Percentiles rank a stretch among this genome's conserved stretches.
Evolutionary conservation across 2,888 invertebrate species (phyloP).

Genomic region (Melinaea marsaeus): DNA sequence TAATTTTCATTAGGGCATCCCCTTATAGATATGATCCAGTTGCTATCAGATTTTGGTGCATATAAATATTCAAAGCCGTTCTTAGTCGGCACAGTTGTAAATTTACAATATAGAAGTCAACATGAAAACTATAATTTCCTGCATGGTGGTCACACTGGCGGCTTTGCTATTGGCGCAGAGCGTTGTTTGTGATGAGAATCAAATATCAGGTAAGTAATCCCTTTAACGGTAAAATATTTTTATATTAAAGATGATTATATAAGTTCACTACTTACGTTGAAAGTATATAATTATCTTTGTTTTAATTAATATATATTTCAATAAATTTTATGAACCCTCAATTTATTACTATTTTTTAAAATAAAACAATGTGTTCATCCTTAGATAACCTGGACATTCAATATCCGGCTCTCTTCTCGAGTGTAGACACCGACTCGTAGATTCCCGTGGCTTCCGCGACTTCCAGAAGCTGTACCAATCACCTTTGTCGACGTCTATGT

Average conservation of each 20-base stretch:
- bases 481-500: conserved; percentile 16
- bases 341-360: too few relatives aligned
- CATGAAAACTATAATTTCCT: conserved; percentile 10
- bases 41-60: neutral
- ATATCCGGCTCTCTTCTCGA: neutral
- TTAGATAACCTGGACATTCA: neutral
- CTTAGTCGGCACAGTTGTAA: neutral
- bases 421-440: neutral
- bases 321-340: too few relatives aligned
- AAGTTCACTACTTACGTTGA: too few relatives aligned
- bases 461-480: conserved; percentile 14
- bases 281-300: too few relatives aligned
- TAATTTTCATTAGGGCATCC: neutral
- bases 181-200: conserved; percentile 9
- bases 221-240: too few relatives aligned
- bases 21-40: neutral
- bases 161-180: conserved; percentile 8
- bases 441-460: neutral
- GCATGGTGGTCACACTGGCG: conserved; percentile 6
- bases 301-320: too few relatives aligned
- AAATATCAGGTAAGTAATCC: conserved; percentile 3
- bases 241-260: too few relatives aligned
- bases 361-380: neutral
- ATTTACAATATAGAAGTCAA: conserved; percentile 2
- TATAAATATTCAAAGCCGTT: conserved; percentile 2